phyloP scores from a whole-genome alignment of 2,113 vertebrate genomes.

The Petaurus breviceps region DNA sequence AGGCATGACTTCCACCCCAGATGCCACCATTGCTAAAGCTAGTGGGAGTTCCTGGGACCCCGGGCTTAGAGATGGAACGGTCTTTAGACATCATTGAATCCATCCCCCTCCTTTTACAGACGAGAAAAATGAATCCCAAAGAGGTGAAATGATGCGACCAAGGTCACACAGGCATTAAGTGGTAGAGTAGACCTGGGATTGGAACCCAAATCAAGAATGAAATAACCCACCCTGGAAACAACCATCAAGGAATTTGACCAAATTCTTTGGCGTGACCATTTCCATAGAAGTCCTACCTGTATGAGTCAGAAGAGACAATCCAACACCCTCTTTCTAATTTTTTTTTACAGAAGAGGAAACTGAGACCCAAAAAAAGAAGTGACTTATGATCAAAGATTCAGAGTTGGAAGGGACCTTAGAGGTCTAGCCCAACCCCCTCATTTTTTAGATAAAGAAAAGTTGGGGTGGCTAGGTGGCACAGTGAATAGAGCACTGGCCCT shows the following conservation, averaged over 20 bases:
- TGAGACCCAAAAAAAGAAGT: not conserved
- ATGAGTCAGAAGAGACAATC: not conserved
- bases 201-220: not conserved
- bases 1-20: slow-evolving; percentile 20
- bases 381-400: not conserved
- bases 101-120: not conserved
- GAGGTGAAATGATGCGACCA: not conserved
- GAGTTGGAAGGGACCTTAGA: not conserved
- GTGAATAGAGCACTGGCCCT: too few species aligned
- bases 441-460: not conserved
- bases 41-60: not conserved
- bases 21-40: not conserved
- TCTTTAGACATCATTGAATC: not conserved
- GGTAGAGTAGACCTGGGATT: not conserved
- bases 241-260: not conserved
- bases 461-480: too few species aligned
- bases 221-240: not conserved
- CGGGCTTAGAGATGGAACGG: not conserved
- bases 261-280: not conserved
- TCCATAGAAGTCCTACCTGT: not conserved
- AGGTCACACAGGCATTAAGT: not conserved
- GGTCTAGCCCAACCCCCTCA: not conserved
- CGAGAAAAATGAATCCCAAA: not conserved
- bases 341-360: not conserved
- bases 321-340: not conserved